These are phyloP conservation scores for Polyommatus iphigenia DNA, from an alignment of 2,888 invertebrate species.

Conservation along the genomic window DNA sequence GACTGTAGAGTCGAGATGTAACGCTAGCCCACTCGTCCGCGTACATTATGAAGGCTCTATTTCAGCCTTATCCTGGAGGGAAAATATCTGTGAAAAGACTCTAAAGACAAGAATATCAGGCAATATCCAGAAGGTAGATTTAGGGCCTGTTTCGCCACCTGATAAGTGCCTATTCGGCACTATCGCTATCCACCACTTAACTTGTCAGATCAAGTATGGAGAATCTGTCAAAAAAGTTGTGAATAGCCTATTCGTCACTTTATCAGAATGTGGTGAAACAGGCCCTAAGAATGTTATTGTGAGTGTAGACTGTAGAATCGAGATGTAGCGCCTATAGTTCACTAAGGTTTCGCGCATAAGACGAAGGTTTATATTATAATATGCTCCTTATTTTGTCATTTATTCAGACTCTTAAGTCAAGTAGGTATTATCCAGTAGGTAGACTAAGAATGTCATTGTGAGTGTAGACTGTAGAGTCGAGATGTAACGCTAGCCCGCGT, in stretches of 20 bases:
- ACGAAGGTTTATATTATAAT: neutral
- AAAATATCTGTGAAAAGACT: no score
- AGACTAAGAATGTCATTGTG: conserved; percentile 31
- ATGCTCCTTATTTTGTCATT: neutral
- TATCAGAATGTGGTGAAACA: no score
- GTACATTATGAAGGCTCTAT: no score
- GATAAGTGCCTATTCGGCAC: no score
- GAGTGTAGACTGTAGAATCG: conserved; percentile 44
- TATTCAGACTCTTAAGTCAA: neutral
- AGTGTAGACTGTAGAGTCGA: conserved; percentile 47
- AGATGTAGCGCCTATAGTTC: conserved; percentile 66
- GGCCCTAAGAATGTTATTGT: conserved; percentile 26
- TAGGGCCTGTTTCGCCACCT: no score
- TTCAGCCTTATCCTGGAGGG: no score
- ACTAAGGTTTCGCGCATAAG: no score
- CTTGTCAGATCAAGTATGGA: no score
- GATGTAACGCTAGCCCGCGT: conserved; percentile 75
- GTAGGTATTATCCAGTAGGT: neutral
- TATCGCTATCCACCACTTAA: no score
- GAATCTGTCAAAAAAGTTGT: no score
- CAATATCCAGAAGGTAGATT: neutral
- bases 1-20: conserved; percentile 62
- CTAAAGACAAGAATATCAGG: no score
- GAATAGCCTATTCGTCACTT: no score
- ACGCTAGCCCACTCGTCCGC: conserved; percentile 53